Percentiles rank a stretch among this genome's conserved stretches.
These are phyloP conservation scores for Sardinella longiceps DNA, from an alignment of 2,797 vertebrate genomes.

Conservation along the genomic window DNA sequence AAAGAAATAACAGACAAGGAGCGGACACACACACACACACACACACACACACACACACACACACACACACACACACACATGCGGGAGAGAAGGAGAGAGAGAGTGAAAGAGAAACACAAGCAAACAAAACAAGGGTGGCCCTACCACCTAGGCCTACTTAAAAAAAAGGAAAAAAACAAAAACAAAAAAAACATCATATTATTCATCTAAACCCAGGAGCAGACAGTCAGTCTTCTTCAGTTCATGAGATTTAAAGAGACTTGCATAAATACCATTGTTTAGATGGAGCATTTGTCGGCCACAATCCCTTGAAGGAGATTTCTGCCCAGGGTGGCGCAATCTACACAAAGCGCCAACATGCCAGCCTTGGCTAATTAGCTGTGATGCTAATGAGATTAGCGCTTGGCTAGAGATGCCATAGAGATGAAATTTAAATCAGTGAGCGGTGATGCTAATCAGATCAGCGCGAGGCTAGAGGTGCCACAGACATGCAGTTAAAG, in stretches of 20 bases:
- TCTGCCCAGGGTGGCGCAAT: constrained; percentile 2
- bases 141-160: background rate
- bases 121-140: background rate
- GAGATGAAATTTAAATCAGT: background rate
- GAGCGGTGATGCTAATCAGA: constrained; percentile 28
- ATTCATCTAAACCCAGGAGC: background rate
- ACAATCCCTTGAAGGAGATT: background rate
- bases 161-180: too few relatives aligned
- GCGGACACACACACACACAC: background rate
- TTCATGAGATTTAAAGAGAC: background rate
- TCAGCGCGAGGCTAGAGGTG: constrained; percentile 34
- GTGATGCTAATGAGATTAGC: constrained; percentile 47
- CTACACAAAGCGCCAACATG: background rate
- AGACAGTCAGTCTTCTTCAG: background rate
- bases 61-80: background rate
- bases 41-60: background rate
- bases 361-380: constrained; percentile 39
- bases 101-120: background rate
- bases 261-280: background rate
- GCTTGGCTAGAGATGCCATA: constrained; percentile 12
- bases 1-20: background rate
- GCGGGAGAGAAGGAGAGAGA: background rate
- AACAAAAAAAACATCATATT: background rate
- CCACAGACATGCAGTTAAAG: background rate
- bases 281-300: background rate